These are phyloP conservation scores for Andrena minutula DNA, from an alignment of 2,888 invertebrate genomes.

Conservation along the genomic window DNA sequence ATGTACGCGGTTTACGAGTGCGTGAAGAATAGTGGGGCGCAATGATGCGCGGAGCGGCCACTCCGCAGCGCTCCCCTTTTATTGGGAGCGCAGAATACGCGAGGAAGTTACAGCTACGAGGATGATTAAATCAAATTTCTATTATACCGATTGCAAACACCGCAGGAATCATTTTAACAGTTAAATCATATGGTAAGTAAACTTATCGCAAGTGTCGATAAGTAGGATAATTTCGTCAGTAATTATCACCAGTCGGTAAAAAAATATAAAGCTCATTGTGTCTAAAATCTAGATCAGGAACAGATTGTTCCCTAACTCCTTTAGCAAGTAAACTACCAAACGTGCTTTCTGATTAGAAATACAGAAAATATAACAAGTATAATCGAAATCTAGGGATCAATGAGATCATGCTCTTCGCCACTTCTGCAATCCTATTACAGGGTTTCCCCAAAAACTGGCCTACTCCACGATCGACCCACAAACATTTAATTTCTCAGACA, in stretches of 20 bases:
- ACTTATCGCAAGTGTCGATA: neutral
- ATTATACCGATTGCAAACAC: neutral
- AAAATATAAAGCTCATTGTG: neutral
- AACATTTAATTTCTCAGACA: constrained; percentile 59
- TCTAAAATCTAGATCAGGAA: neutral
- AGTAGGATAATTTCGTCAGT: neutral
- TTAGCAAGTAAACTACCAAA: neutral
- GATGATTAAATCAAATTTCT: neutral
- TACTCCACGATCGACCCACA: constrained; percentile 79
- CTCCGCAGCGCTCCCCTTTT: constrained; percentile 85
- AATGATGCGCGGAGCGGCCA: constrained; percentile 85
- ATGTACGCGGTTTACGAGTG: constrained; percentile 77
- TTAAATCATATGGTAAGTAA: no score
- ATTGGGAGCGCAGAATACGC: constrained; percentile 79
- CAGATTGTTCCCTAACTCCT: neutral
- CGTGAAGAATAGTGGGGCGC: constrained; percentile 83
- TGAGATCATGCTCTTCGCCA: constrained; percentile 31
- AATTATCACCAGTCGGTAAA: neutral
- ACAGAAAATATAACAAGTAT: constrained; percentile 2
- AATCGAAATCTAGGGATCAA: neutral
- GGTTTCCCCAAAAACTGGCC: constrained; percentile 84
- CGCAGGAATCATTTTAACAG: no score
- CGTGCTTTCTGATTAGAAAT: constrained; percentile 15
- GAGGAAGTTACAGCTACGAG: constrained; percentile 62
- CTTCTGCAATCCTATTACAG: constrained; percentile 72